Base-by-base conservation (phyloP, 92 coral and sea anemone genomes). In the Porites divaricata region DNA sequence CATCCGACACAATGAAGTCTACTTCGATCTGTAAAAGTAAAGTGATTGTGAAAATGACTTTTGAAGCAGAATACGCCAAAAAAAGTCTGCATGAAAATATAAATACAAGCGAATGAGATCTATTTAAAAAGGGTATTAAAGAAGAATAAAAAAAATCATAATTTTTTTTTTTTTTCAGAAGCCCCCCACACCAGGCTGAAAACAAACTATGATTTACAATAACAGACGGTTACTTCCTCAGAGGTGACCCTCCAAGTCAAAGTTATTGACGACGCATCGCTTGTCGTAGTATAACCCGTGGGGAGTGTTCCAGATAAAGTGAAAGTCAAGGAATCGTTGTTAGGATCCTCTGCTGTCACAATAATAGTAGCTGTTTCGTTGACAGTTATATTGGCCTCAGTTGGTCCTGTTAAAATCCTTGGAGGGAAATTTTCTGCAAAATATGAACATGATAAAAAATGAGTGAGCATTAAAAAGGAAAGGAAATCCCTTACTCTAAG, bases 1-100 rank as follows among this genome's bases (percentile, higher is more conserved):
- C 73, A 87, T 94, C 98, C 1, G 90, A 72, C 11, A 86, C 93
- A 35, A 80, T 56, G 75, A 94, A 89, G 35, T 80, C 87, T 1
- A 88, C 70, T 15, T 94, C 82, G 69, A 91, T 83, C 98, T 94
- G 41, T 17, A 67, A 21, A 13, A 24, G 58, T 1, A 54, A 54
- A 54, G 45, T 35, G 45, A 5, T 35, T 35, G 45, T 35, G 5
- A 35, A 35, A 35, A 35, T 35, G 4, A 35, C 3, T 35, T 35
- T 35, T 35, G 45, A 35, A 35, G 5, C 45, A 4, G 45, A 35
- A 4, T 35, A 35, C 6, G 3, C 45, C n/a, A n/a, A 35, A 35
- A 35, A 35, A 6, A 35, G 45, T 35, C 45, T 35, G 7, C 45
- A 35, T 35, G 45, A 35, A 35, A 35, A 35, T 35, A 35, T 35